These are phyloP conservation scores for Drosophila putrida DNA, from an alignment of 2,888 invertebrate species.

Conservation along the genomic window DNA sequence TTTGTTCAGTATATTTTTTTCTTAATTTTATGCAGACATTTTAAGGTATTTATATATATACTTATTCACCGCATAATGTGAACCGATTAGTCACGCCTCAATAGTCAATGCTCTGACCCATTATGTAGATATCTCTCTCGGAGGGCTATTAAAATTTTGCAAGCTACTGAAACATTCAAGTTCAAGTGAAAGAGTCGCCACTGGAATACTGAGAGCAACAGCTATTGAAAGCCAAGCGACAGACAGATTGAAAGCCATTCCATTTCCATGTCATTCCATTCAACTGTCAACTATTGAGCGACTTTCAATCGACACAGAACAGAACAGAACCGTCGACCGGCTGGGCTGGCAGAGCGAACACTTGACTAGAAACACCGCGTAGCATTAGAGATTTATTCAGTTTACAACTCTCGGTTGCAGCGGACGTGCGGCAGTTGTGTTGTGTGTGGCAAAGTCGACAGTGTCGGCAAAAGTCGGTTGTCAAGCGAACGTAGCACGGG, in stretches of 20 bases:
- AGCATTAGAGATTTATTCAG: conserved; percentile 83
- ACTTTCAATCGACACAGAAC: conserved; percentile 29
- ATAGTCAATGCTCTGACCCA: conserved; percentile 18
- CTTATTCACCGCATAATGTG: conserved; percentile 9
- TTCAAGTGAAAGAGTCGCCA: conserved; percentile 53
- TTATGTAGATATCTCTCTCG: conserved; percentile 13
- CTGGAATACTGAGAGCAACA: conserved; percentile 22
- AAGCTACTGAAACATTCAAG: conserved; percentile 48
- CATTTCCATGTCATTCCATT: conserved; percentile 13
- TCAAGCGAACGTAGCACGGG: conserved; percentile 16
- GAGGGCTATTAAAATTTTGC: conserved; percentile 19
- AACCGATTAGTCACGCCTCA: conserved; percentile 49
- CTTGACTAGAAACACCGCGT: conserved; percentile 62
- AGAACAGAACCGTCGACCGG: conserved; percentile 8
- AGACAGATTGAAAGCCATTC: conserved; percentile 19
- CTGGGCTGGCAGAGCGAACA: conserved; percentile 39
- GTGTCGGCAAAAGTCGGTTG: conserved; percentile 1
- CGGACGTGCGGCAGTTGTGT: conserved; percentile 76
- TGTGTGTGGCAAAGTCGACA: not conserved
- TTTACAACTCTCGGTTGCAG: conserved; percentile 83
- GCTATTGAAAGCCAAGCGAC: conserved; percentile 13
- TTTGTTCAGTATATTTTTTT: conserved; percentile 1
- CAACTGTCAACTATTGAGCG: conserved; percentile 20
- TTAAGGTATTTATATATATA: not conserved
- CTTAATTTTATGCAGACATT: not conserved